Evolutionary conservation across 2,113 vertebrate genomes (phyloP).

Genomic region (Ranitomeya imitator): DNA sequence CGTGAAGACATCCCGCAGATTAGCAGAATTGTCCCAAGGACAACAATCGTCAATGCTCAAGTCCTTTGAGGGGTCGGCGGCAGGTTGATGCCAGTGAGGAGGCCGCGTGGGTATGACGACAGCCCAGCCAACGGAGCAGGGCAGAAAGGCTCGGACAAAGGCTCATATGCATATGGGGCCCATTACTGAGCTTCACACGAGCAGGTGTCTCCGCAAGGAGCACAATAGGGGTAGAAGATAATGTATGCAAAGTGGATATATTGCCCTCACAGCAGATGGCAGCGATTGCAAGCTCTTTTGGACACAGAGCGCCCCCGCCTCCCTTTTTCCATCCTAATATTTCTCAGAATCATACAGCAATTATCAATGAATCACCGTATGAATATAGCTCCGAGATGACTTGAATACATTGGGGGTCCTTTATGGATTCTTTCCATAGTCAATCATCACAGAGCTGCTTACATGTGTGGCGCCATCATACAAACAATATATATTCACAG

Average conservation of each 20-base stretch:
- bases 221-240: slow-evolving; percentile 49
- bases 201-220: slow-evolving; percentile 50
- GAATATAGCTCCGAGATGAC: not conserved
- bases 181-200: slow-evolving; percentile 46
- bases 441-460: too few relatives aligned
- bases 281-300: slow-evolving; percentile 48
- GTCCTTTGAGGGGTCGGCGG: not conserved
- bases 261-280: slow-evolving; percentile 51
- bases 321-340: not conserved
- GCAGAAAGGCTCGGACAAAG: slow-evolving; percentile 42
- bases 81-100: slow-evolving; percentile 42
- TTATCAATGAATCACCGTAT: slow-evolving; percentile 8
- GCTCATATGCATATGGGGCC: slow-evolving; percentile 54
- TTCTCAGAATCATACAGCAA: not conserved
- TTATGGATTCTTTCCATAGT: too few relatives aligned
- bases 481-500: too few relatives aligned
- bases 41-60: slow-evolving; percentile 1
- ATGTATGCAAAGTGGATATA: slow-evolving; percentile 57
- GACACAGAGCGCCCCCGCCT: not conserved
- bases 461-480: not conserved
- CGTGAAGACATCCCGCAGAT: slow-evolving; percentile 1
- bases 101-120: slow-evolving; percentile 25
- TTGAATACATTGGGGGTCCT: not conserved
- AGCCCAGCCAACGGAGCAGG: slow-evolving; percentile 10
- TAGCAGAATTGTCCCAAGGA: slow-evolving; percentile 15